Percentiles rank a stretch among this genome's conserved stretches.
Evolutionary conservation across 1,140 invertebrate genomes (phyloP).

Genomic region (Drosophila murphyi): DNA sequence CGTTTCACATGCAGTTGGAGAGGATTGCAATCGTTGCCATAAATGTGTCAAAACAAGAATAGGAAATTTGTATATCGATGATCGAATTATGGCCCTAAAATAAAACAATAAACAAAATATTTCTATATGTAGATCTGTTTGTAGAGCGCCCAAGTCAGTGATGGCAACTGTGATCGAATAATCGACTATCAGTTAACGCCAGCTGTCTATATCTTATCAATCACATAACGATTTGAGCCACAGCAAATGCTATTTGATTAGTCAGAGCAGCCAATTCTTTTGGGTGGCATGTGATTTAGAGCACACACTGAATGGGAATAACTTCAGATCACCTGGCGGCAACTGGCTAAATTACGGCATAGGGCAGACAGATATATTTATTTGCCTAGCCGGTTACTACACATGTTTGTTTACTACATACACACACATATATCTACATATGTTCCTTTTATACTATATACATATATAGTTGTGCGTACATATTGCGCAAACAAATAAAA

Average conservation of each 20-base stretch:
- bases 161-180: not conserved
- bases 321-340: constrained; percentile 26
- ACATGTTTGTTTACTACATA: constrained; percentile 13
- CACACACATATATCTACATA: constrained; percentile 35
- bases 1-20: too few species aligned
- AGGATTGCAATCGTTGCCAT: not conserved
- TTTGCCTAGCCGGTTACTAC: constrained; percentile 12
- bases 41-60: not conserved
- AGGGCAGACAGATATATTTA: constrained; percentile 27
- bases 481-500: constrained; percentile 64
- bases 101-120: constrained; percentile 6
- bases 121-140: not conserved
- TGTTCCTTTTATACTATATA: constrained; percentile 38
- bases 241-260: constrained; percentile 51
- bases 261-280: constrained; percentile 50
- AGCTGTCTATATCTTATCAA: constrained; percentile 68
- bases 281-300: constrained; percentile 40
- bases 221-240: constrained; percentile 39
- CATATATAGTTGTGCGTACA: constrained; percentile 14
- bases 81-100: not conserved
- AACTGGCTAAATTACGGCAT: constrained; percentile 24
- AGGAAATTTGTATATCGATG: not conserved
- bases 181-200: constrained; percentile 46
- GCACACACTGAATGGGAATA: not conserved
- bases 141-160: constrained; percentile 5